Base-by-base conservation (phyloP, 1,140 invertebrate genomes). In the Micrasema longulum region DNA sequence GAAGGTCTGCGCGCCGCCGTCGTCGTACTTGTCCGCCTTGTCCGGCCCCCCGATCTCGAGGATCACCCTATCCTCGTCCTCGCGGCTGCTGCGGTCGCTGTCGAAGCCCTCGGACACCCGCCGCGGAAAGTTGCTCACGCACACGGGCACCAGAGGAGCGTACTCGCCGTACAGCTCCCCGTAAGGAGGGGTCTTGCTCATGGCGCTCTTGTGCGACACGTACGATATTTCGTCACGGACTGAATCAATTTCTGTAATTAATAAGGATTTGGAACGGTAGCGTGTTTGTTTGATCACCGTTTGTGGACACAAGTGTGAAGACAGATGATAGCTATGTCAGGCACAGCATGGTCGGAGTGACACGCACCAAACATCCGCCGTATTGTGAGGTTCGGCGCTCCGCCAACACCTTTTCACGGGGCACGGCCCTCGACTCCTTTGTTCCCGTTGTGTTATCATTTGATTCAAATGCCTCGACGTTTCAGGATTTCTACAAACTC, bases 21-120 rank as follows among this genome's bases (percentile, higher is more conserved):
- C 74, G 20, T 72, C 67, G 73, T 82, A 81, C 74, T 84, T 83
- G 45, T 75, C 78, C 0, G 80, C 80, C 31, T 80, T 83, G 10
- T 81, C 69, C 78, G 83, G 82, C 6, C 81, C 76, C 1, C 84
- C 84, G 60, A 85, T 85, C 77, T 85, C 84, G 73, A 85, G 72
- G 57, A 85, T 82, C 1, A 85, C 80, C 31, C 73, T 76, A 47
- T 73, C 74, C 12, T 71, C 69, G 11, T 76, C 74, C 66, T 73
- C 74, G n/a, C 43, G 14, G 41, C 45, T 65, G 41, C 43, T 43
- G 9, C 36, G 31, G 12, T 73, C 74, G 10, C 26, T 63, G 16
- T 75, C 74, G 45, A 66, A 71, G 18, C 69, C 69, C 14, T 73
- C 71, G 38, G 74, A 76, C 0, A 73, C 71, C 18, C 74, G 60